Percentiles rank a stretch among this genome's conserved stretches.
Conservation (phyloP, 1,140 invertebrate genomes). For the Liolophura sinensis region DNA sequence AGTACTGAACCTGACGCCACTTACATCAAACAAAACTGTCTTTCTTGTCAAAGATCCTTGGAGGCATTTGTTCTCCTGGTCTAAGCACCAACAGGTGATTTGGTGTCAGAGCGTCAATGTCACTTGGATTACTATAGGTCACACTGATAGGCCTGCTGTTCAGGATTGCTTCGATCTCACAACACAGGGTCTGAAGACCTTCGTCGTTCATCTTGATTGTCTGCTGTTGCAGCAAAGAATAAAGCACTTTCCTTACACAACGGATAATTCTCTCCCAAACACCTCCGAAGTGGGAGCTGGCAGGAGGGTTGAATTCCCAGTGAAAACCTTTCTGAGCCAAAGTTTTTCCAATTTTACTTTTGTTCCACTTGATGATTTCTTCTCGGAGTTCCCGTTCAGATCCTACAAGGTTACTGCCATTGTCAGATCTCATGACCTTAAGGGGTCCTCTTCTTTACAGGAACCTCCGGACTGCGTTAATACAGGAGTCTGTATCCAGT, state of each 20-base stretch:
- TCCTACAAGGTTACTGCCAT: slow-evolving; percentile 24
- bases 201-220: slow-evolving; percentile 7
- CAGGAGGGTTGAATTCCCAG: slow-evolving; percentile 56
- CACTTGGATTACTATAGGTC: slow-evolving; percentile 10
- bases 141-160: slow-evolving; percentile 19
- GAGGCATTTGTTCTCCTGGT: slow-evolving; percentile 16
- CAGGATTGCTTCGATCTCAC: slow-evolving; percentile 6
- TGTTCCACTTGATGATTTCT: slow-evolving; percentile 19
- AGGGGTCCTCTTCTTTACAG: slow-evolving; percentile 16
- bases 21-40: slow-evolving; percentile 23
- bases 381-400: slow-evolving; percentile 25
- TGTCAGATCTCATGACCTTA: slow-evolving; percentile 7
- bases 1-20: no score
- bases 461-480: slow-evolving; percentile 25
- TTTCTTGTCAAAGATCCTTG: slow-evolving; percentile 15
- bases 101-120: slow-evolving; percentile 23
- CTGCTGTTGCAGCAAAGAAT: slow-evolving; percentile 1
- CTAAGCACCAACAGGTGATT: slow-evolving; percentile 25
- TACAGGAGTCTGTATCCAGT: slow-evolving; percentile 19
- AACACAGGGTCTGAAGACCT: slow-evolving; percentile 5
- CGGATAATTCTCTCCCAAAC: slow-evolving; percentile 49
- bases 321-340: slow-evolving; percentile 24
- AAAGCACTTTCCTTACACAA: slow-evolving; percentile 36
- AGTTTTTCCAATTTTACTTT: neutral
- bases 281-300: slow-evolving; percentile 50